phyloP scores from a whole-genome alignment of 2,797 vertebrate species.

The Coranthus polyacanthus region DNA sequence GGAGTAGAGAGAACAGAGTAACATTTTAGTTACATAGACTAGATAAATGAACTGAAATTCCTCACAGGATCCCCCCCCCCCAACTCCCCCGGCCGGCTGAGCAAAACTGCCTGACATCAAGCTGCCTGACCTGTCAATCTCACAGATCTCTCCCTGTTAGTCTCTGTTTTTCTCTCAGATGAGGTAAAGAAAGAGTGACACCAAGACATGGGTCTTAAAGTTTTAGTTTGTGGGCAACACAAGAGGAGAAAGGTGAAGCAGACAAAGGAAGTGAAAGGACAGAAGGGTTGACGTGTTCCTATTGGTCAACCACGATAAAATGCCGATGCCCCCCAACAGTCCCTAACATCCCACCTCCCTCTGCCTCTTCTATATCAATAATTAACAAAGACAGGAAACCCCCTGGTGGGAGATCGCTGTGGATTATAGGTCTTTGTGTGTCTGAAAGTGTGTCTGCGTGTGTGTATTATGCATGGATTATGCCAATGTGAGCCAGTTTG shows the following conservation, averaged over 20 bases:
- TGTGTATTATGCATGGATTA: constrained; percentile 59
- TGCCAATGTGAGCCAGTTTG: constrained; percentile 57
- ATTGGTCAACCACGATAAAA: constrained; percentile 4
- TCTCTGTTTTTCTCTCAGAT: not conserved
- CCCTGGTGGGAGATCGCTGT: constrained; percentile 51
- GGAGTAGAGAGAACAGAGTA: no score
- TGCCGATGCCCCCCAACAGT: not conserved
- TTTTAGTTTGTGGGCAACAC: not conserved
- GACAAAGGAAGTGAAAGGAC: not conserved
- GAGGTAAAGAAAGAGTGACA: not conserved
- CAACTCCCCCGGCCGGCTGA: constrained; percentile 7
- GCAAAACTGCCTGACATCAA: not conserved
- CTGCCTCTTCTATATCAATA: constrained; percentile 59
- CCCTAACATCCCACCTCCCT: not conserved
- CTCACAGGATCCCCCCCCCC: not conserved
- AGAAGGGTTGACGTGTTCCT: not conserved
- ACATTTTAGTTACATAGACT: no score
- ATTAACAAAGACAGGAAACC: constrained; percentile 58
- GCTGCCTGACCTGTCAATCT: constrained; percentile 10
- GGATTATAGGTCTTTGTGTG: constrained; percentile 50
- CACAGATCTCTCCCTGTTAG: not conserved
- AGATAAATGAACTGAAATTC: not conserved
- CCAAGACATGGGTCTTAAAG: not conserved
- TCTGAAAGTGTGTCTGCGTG: constrained; percentile 30
- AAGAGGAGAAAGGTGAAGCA: not conserved